These are phyloP conservation scores for Scaptodrosophila lebanonensis DNA, from an alignment of 1,140 invertebrate genomes.

Conservation along the genomic window DNA sequence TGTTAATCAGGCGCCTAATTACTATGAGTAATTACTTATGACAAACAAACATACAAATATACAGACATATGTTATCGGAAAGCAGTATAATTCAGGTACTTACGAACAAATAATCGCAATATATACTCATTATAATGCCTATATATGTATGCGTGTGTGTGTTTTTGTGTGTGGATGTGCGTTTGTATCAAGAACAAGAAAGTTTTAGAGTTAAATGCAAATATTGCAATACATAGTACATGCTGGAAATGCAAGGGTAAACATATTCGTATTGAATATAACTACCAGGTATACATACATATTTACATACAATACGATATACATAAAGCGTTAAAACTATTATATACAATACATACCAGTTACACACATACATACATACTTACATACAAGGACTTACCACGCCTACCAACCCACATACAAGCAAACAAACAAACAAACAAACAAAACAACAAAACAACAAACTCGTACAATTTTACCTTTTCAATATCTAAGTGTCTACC, in stretches of 20 bases:
- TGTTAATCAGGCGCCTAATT: too few species aligned
- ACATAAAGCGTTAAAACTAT: constrained; percentile 38
- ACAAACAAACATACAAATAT: too few species aligned
- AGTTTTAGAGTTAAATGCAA: constrained; percentile 15
- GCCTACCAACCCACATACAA: constrained; percentile 28
- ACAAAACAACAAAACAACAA: constrained; percentile 33
- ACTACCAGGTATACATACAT: constrained; percentile 15
- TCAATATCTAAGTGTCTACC: constrained; percentile 72
- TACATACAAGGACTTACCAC: constrained; percentile 25
- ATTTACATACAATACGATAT: constrained; percentile 14
- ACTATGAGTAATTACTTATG: too few species aligned
- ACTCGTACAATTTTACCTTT: constrained; percentile 73
- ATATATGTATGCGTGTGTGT: constrained; percentile 6
- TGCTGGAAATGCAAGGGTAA: too few species aligned
- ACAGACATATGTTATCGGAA: too few species aligned
- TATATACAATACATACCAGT: constrained; percentile 5
- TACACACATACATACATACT: constrained; percentile 29
- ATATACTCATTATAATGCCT: constrained; percentile 24
- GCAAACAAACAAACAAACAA: constrained; percentile 15
- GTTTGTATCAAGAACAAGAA: neutral
- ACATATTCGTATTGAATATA: too few species aligned
- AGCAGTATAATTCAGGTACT: constrained; percentile 1
- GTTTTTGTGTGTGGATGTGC: constrained; percentile 16
- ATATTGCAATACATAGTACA: constrained; percentile 20
- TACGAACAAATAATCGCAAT: constrained; percentile 27